A percentile compares a stretch with the other conserved stretches of the same genome.
These are phyloP conservation scores for Mactra quadrangularis DNA, from an alignment of 1,140 invertebrate genomes.

Conservation along the genomic window DNA sequence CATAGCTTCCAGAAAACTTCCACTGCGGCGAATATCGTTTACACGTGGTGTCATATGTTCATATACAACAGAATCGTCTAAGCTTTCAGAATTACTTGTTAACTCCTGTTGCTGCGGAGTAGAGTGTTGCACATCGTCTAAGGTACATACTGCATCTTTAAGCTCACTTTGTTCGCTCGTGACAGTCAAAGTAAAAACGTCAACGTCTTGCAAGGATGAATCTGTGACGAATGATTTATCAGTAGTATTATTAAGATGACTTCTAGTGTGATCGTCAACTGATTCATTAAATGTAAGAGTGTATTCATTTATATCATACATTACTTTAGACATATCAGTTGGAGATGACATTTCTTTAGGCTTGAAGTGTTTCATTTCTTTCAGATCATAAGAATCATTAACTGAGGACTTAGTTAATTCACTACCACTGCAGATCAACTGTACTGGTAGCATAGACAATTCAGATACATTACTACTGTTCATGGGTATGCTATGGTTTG, in stretches of 20 bases:
- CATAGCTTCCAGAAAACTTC: slow-evolving; percentile 36
- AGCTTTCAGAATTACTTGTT: no score
- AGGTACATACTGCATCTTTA: no score
- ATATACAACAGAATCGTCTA: no score
- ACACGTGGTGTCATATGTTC: neutral
- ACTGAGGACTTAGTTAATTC: no score
- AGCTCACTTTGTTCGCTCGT: neutral
- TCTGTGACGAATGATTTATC: no score
- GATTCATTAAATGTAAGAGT: neutral
- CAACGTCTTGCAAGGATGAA: slow-evolving; percentile 2
- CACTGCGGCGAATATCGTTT: neutral
- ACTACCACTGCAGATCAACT: neutral
- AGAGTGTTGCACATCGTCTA: no score
- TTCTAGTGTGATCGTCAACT: no score
- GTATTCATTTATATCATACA: slow-evolving; percentile 26
- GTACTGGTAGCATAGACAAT: neutral
- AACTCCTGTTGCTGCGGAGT: no score
- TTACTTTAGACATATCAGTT: neutral
- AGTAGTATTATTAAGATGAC: no score
- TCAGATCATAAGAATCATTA: no score
- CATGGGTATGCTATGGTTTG: neutral
- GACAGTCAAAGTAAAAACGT: slow-evolving; percentile 28
- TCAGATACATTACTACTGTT: neutral
- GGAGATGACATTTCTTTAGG: neutral
- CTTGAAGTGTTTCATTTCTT: no score